A percentile compares a stretch with the other conserved stretches of the same genome.
These are phyloP conservation scores for Pseudococcus longispinus DNA, from an alignment of 2,888 invertebrate species.

Conservation along the genomic window DNA sequence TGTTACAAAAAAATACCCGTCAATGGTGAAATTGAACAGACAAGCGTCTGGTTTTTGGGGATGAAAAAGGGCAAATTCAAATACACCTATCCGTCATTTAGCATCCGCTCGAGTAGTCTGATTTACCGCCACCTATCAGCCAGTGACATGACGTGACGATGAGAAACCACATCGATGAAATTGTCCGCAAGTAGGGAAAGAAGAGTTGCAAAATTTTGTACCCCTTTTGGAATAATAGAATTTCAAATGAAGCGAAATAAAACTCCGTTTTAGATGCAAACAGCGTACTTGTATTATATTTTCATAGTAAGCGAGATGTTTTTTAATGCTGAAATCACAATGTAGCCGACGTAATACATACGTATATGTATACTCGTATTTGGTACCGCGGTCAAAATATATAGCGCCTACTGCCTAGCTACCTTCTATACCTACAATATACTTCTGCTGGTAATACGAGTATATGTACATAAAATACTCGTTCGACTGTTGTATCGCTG, in stretches of 20 bases:
- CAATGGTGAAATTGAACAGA: too few relatives aligned
- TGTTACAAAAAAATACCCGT: too few relatives aligned
- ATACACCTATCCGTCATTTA: neutral
- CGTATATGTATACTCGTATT: neutral
- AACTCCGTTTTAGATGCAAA: neutral
- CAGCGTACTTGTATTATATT: neutral
- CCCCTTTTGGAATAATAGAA: neutral
- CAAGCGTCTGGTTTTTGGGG: too few relatives aligned
- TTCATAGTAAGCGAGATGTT: constrained; percentile 8
- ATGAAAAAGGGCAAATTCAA: too few relatives aligned
- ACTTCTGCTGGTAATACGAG: too few relatives aligned
- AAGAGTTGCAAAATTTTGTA: neutral
- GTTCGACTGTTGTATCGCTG: too few relatives aligned
- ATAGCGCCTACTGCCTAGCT: neutral
- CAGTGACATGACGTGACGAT: neutral
- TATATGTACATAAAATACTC: too few relatives aligned
- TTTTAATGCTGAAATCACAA: neutral
- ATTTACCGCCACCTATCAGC: neutral
- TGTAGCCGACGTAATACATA: neutral
- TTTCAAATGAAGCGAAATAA: constrained; percentile 27
- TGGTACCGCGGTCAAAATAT: neutral
- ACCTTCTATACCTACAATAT: too few relatives aligned
- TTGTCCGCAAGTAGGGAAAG: neutral
- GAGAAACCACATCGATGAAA: neutral
- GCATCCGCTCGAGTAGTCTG: neutral